Evolutionary conservation across 2,797 vertebrate genomes (phyloP).

Genomic region (Smutsia temminckii): DNA sequence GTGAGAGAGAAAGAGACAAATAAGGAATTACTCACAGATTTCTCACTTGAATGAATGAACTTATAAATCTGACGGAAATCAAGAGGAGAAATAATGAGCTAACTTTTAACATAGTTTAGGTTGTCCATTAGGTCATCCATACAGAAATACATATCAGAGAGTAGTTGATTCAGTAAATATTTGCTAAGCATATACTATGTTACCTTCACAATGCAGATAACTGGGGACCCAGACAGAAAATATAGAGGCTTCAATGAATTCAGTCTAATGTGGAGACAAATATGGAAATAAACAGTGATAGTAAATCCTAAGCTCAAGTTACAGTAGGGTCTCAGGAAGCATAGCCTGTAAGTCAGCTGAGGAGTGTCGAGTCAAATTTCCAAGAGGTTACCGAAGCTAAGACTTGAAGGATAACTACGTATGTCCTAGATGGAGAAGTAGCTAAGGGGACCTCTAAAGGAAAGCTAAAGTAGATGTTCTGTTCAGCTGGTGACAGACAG

Average conservation of each 20-base stretch:
- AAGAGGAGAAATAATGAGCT: background rate
- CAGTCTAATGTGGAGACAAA: background rate
- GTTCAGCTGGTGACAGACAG: background rate
- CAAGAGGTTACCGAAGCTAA: background rate
- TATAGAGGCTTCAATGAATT: background rate
- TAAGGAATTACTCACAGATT: background rate
- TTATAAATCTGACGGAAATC: background rate
- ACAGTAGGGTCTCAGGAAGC: background rate
- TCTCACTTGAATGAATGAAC: background rate
- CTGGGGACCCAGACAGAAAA: background rate
- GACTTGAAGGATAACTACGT: background rate
- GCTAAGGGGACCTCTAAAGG: no score
- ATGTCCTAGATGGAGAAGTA: background rate
- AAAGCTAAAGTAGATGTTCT: background rate
- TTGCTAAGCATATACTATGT: background rate
- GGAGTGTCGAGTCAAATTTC: background rate
- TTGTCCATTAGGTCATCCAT: background rate
- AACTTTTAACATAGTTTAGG: background rate
- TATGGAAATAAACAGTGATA: background rate
- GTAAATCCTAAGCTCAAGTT: background rate
- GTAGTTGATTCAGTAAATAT: background rate
- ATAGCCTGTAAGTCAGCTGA: background rate
- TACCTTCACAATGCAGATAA: background rate
- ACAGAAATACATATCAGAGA: background rate
- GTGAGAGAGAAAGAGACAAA: background rate